These are phyloP conservation scores for Chamaea fasciata DNA, from an alignment of 2,113 vertebrate genomes.

Conservation along the genomic window DNA sequence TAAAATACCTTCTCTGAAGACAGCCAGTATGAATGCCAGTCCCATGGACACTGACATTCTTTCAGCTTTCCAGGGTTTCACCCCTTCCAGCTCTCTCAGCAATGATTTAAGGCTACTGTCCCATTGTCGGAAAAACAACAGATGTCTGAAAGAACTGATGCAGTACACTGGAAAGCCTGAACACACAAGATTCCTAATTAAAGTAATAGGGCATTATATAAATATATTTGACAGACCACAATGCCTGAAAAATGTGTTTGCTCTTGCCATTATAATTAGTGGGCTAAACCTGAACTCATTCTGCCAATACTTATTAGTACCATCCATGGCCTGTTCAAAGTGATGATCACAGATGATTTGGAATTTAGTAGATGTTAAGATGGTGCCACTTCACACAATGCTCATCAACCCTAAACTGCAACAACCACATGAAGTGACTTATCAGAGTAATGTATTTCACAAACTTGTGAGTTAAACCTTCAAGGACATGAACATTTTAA, in stretches of 20 bases:
- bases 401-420: background rate
- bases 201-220: constrained; percentile 1
- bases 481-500: background rate
- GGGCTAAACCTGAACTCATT: constrained; percentile 41
- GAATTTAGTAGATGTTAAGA: background rate
- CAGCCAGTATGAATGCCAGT: background rate
- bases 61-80: background rate
- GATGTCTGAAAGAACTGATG: background rate
- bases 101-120: background rate
- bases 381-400: background rate
- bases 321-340: background rate
- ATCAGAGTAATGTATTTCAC: background rate
- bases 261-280: constrained; percentile 13
- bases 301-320: constrained; percentile 24
- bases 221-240: background rate
- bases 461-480: background rate
- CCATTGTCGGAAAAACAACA: constrained; percentile 17
- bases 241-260: background rate
- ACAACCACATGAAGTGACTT: background rate
- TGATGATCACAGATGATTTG: background rate
- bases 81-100: background rate
- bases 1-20: background rate
- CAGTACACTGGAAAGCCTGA: background rate
- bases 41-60: background rate
- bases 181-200: background rate